Percentiles rank a stretch among this genome's conserved stretches.
These are phyloP conservation scores for Melanotaenia duboulayi DNA, from an alignment of 2,113 vertebrate species.

Conservation along the genomic window DNA sequence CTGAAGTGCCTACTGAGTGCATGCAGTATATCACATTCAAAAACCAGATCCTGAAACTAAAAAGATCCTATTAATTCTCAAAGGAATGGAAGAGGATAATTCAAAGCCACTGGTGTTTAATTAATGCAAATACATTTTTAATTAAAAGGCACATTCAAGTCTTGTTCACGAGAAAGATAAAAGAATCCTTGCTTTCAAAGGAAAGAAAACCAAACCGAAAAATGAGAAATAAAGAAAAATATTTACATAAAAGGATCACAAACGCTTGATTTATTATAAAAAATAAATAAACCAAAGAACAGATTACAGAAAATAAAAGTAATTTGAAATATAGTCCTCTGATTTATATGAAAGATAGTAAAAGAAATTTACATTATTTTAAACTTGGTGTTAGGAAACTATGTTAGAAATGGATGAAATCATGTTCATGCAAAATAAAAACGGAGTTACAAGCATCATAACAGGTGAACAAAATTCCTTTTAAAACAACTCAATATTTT, in stretches of 20 bases:
- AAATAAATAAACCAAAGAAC: not conserved
- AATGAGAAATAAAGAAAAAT: too few relatives aligned
- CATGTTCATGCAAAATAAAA: slow-evolving; percentile 11
- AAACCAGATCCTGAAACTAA: slow-evolving; percentile 5
- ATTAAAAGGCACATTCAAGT: slow-evolving; percentile 9
- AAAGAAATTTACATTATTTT: not conserved
- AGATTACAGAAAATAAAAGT: not conserved
- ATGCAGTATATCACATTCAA: not conserved
- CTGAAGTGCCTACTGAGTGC: not conserved
- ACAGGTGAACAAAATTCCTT: not conserved
- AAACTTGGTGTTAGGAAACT: too few relatives aligned
- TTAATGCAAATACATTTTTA: slow-evolving; percentile 19
- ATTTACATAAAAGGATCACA: not conserved
- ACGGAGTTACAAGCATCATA: not conserved
- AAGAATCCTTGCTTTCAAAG: not conserved
- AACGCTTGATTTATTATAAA: slow-evolving; percentile 3
- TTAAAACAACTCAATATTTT: slow-evolving; percentile 3
- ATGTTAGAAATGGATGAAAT: not conserved
- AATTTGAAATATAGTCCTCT: not conserved
- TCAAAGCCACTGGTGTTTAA: slow-evolving; percentile 22
- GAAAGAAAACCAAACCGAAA: not conserved
- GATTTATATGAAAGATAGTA: not conserved
- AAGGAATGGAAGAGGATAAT: slow-evolving; percentile 4
- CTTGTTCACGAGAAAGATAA: not conserved
- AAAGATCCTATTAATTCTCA: slow-evolving; percentile 10